Evolutionary conservation across 2,113 vertebrate genomes (phyloP), one percentile per base, ranked within the genome.

Genomic region (Quiscalus mexicanus): DNA sequence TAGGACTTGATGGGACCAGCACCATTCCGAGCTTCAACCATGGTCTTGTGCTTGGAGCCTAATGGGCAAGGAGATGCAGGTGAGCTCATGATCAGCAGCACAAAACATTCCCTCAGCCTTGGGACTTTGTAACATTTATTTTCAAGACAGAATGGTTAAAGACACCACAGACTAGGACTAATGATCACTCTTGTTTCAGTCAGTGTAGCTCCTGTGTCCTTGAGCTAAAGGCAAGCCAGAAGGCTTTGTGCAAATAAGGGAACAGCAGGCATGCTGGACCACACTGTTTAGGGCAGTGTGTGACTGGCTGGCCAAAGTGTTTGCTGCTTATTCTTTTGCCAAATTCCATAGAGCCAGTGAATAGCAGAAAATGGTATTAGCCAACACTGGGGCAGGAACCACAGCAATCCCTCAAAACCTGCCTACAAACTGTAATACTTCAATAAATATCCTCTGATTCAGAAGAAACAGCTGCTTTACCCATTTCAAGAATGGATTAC

Each of bases 11-110:
- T 99, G 10, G 99, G 99, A 78, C 99, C 99, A 6, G 99, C 99
- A 45, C 99, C 99, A 6, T 99, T 99, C 35, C 99, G 98, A 95
- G 99, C 99, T 95, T 99, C 99, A 2, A 99, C 97, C 99, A 99
- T 99, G 12, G 99, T 99, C 98, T 99, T 99, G 98, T 99, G 99
- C 98, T 99, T 99, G 78, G 99, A 98, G 89, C 99, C 99, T 99
- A 87, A 60, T 2, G 74, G 41, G 62, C 83, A 84, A 74, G 21
- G 67, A 83, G 71, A 76, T 49, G 35, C 18, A 65, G 13, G 35
- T 4, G 14, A 50, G 23, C 37, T 87, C 89, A 44, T 16, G 14
- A 55, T 30, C 53, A 79, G 65, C 16, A 49, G 59, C 59, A 76
- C 39, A 76, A 12, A 27, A 20, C 27, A 37, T 0, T 69, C 31